A percentile compares a stretch with the other conserved stretches of the same genome.
phyloP scores from a whole-genome alignment of 92 coral and sea anemone species.

The Diadumene lineata region DNA sequence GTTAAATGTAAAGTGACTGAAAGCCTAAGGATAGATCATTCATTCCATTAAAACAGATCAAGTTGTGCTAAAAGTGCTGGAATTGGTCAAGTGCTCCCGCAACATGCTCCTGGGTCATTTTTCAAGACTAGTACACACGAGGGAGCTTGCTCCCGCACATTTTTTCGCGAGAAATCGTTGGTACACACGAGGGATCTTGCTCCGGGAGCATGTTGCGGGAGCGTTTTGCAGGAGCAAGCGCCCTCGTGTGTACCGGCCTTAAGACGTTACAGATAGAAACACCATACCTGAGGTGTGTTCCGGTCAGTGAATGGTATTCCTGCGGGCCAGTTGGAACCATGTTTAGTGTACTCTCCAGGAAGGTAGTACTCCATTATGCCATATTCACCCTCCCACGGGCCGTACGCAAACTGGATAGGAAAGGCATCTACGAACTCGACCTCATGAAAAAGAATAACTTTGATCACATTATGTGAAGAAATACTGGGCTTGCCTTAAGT shows the following conservation, averaged over 20 bases:
- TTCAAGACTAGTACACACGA: too few species aligned
- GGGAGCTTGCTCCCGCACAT: too few species aligned
- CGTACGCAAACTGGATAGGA: neutral
- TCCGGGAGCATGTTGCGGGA: too few species aligned
- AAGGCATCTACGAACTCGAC: slow-evolving; percentile 2
- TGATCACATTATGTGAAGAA: too few species aligned
- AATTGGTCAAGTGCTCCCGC: neutral
- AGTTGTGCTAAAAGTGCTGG: neutral
- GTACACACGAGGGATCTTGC: too few species aligned
- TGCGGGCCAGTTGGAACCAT: neutral
- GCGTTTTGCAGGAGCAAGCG: too few species aligned
- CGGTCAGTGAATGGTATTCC: neutral
- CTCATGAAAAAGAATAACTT: neutral
- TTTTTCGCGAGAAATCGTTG: too few species aligned
- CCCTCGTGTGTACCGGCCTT: too few species aligned
- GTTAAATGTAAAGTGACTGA: slow-evolving; percentile 18
- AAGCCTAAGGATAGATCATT: neutral
- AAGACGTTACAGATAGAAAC: neutral
- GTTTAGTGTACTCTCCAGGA: neutral
- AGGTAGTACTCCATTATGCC: slow-evolving; percentile 10
- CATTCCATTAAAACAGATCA: neutral
- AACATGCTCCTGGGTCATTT: too few species aligned
- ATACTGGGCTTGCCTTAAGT: too few species aligned
- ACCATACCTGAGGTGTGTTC: slow-evolving; percentile 1
- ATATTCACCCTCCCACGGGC: slow-evolving; percentile 12